Conservation (phyloP, 2,888 invertebrate species). For the Colostygia pectinataria region DNA sequence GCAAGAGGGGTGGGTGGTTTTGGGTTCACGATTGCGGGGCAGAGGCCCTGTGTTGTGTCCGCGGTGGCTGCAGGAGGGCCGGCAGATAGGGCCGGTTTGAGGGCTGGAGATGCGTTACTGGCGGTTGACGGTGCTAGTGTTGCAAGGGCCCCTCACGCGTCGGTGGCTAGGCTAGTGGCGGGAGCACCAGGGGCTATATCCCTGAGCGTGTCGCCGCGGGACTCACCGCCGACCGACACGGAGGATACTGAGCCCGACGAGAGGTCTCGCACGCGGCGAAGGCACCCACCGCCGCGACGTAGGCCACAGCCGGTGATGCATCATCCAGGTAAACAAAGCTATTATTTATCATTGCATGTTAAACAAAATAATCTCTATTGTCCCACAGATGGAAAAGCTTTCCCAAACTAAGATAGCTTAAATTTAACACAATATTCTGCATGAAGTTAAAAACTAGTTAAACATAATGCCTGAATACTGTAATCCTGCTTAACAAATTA, state of each 20-base stretch:
- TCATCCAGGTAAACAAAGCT: slow-evolving; percentile 57
- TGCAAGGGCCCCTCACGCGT: slow-evolving; percentile 95
- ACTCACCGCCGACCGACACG: slow-evolving; percentile 72
- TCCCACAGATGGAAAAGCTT: too few relatives aligned
- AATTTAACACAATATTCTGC: too few relatives aligned
- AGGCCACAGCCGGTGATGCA: slow-evolving; percentile 67
- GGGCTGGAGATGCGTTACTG: slow-evolving; percentile 95
- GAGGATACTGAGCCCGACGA: slow-evolving; percentile 78
- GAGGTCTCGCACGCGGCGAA: slow-evolving; percentile 62
- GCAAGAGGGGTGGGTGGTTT: slow-evolving; percentile 94
- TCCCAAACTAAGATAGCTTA: too few relatives aligned
- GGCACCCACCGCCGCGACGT: slow-evolving; percentile 71
- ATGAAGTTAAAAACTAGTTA: too few relatives aligned
- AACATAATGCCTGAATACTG: too few relatives aligned
- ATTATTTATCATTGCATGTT: not conserved
- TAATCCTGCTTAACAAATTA: too few relatives aligned
- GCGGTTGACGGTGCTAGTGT: slow-evolving; percentile 96
- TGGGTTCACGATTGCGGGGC: slow-evolving; percentile 99
- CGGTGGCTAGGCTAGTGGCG: slow-evolving; percentile 95
- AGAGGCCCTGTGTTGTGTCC: slow-evolving; percentile 96
- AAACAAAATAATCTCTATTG: not conserved
- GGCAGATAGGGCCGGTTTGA: slow-evolving; percentile 94
- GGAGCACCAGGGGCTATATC: slow-evolving; percentile 91
- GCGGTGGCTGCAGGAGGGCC: slow-evolving; percentile 94
- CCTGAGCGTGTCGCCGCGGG: slow-evolving; percentile 89